These are phyloP conservation scores for Alca torda DNA, from an alignment of 2,797 vertebrate species.

Conservation along the genomic window DNA sequence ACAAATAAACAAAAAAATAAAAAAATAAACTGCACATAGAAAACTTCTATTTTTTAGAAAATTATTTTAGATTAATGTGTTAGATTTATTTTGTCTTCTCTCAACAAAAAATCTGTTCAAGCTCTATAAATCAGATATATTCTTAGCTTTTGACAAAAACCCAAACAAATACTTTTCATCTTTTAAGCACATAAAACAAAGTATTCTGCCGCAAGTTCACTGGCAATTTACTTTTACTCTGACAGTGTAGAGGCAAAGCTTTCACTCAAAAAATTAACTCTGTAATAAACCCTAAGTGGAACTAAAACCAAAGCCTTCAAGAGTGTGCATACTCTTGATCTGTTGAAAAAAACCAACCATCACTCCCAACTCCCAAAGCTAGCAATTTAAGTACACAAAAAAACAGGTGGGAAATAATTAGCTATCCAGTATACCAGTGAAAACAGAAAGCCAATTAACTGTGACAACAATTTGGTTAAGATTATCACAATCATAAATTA, in stretches of 20 bases:
- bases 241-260: not conserved
- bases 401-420: constrained; percentile 4
- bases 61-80: not conserved
- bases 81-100: not conserved
- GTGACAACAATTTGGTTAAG: constrained; percentile 15
- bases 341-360: not conserved
- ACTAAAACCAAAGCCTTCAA: not conserved
- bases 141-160: not conserved
- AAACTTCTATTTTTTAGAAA: not conserved
- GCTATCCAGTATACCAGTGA: not conserved
- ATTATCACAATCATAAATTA: constrained; percentile 12
- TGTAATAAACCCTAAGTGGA: not conserved
- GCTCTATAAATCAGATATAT: not conserved
- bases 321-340: not conserved
- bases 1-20: not conserved
- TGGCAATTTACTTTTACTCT: not conserved
- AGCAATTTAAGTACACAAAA: constrained; percentile 48
- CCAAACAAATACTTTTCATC: not conserved
- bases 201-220: not conserved
- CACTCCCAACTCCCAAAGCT: constrained; percentile 11
- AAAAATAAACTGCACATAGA: not conserved
- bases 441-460: constrained; percentile 52
- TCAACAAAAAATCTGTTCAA: not conserved
- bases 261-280: not conserved
- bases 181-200: not conserved